phyloP scores from a whole-genome alignment of 2,888 invertebrate species.

The Eristalis pertinax region DNA sequence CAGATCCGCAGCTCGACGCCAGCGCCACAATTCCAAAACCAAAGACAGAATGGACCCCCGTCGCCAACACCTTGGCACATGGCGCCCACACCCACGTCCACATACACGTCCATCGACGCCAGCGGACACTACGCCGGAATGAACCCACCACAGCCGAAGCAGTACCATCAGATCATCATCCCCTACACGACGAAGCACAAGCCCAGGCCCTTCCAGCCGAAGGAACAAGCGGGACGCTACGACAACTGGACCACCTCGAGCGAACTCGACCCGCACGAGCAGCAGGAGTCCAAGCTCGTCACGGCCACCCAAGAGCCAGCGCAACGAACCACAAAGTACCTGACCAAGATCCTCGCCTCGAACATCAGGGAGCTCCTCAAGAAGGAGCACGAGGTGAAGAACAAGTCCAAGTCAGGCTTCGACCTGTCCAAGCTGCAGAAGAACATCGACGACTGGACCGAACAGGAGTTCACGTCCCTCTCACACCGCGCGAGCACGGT shows the following conservation, averaged over 20 bases:
- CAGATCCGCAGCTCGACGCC: constrained; percentile 73
- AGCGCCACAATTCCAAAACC: constrained; percentile 13
- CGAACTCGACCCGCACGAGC: constrained; percentile 82
- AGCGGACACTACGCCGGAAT: constrained; percentile 79
- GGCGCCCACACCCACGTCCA: constrained; percentile 78
- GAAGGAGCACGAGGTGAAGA: constrained; percentile 79
- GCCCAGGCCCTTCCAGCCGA: constrained; percentile 82
- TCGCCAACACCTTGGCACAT: constrained; percentile 73
- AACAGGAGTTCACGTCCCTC: constrained; percentile 86
- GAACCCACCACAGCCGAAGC: constrained; percentile 81
- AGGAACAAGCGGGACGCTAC: constrained; percentile 75
- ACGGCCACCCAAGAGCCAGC: constrained; percentile 78
- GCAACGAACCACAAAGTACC: constrained; percentile 78
- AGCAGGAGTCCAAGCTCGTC: constrained; percentile 82
- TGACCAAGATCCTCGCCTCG: constrained; percentile 81
- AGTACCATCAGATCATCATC: constrained; percentile 91
- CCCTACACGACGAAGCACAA: constrained; percentile 87
- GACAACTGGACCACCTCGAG: constrained; percentile 77
- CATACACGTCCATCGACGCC: constrained; percentile 79
- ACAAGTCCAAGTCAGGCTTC: constrained; percentile 81
- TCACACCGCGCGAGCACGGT: constrained; percentile 83
- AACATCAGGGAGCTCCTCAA: constrained; percentile 83
- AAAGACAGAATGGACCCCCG: constrained; percentile 22
- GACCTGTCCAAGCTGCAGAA: constrained; percentile 89
- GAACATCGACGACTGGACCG: constrained; percentile 93